These are phyloP conservation scores for Semicossyphus pulcher DNA, from an alignment of 2,113 vertebrate genomes.

Conservation along the genomic window DNA sequence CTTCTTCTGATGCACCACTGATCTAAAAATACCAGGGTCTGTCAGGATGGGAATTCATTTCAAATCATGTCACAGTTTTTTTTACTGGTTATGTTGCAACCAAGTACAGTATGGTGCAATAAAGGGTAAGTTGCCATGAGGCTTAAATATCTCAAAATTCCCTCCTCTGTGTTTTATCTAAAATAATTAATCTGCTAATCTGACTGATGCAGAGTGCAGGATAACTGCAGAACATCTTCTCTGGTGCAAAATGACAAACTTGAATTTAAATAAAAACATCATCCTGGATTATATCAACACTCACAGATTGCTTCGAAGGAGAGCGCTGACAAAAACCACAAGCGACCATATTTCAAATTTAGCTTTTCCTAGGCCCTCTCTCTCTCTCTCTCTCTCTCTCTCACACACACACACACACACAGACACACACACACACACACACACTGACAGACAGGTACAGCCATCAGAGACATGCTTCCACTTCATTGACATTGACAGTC, in stretches of 20 bases:
- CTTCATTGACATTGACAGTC: slow-evolving; percentile 62
- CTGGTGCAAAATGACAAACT: neutral
- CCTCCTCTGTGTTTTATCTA: neutral
- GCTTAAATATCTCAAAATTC: neutral
- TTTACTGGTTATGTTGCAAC: neutral
- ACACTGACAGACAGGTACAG: slow-evolving; percentile 43
- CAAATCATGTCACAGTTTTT: neutral
- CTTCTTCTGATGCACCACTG: neutral
- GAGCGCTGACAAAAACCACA: neutral
- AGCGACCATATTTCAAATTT: neutral
- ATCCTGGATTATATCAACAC: neutral
- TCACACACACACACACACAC: slow-evolving; percentile 14
- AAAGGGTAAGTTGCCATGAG: neutral
- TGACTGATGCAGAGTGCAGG: too few relatives aligned
- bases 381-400: neutral
- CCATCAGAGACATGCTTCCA: slow-evolving; percentile 48
- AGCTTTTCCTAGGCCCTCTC: neutral
- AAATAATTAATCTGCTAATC: neutral
- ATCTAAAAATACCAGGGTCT: neutral
- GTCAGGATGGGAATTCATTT: neutral
- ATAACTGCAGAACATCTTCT: neutral
- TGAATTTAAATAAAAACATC: neutral
- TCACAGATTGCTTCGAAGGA: slow-evolving; percentile 17
- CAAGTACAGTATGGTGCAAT: neutral
- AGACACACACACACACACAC: slow-evolving; percentile 28